These are phyloP conservation scores for Otocyon megalotis DNA, from an alignment of 2,113 vertebrate genomes.

Conservation along the genomic window DNA sequence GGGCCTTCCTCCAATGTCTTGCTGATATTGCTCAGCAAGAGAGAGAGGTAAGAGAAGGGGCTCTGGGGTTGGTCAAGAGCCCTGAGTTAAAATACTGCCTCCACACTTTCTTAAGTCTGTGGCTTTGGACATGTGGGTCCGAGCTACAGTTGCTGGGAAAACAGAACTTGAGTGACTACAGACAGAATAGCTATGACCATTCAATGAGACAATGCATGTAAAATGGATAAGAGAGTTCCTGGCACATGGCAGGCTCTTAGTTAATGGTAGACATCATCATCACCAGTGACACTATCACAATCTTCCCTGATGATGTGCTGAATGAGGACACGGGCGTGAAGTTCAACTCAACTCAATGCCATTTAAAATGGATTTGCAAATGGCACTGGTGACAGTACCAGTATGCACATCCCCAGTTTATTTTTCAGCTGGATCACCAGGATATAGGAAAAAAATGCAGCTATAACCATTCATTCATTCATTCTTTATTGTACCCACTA, in stretches of 20 bases:
- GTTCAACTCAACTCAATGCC: background rate
- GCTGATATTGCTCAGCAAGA: background rate
- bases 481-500: background rate
- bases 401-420: fast-evolving
- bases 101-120: background rate
- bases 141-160: background rate
- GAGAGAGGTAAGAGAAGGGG: background rate
- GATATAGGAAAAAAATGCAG: background rate
- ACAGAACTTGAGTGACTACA: background rate
- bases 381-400: background rate
- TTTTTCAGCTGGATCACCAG: background rate
- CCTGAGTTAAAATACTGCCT: background rate
- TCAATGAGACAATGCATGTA: background rate
- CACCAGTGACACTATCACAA: background rate
- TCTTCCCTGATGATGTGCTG: background rate
- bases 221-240: background rate
- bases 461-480: background rate
- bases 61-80: background rate
- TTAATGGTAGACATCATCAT: fast-evolving
- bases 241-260: background rate
- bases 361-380: background rate
- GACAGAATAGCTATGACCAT: background rate
- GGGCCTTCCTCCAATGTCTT: background rate
- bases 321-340: background rate
- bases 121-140: background rate